phyloP scores from a whole-genome alignment of 2,113 vertebrate genomes.

The Pelodiscus sinensis region DNA sequence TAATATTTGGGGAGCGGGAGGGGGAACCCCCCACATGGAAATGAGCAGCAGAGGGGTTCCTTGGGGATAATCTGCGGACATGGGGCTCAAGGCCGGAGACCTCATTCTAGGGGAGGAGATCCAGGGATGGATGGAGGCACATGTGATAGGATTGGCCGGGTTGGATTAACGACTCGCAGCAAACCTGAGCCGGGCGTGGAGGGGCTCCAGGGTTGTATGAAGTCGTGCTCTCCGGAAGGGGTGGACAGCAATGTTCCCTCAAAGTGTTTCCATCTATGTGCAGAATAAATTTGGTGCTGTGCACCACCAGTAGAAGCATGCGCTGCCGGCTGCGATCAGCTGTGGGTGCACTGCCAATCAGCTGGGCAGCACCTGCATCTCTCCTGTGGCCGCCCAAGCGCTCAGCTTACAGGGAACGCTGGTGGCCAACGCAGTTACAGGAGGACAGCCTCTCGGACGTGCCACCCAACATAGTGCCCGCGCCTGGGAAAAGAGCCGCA shows the following conservation, averaged over 20 bases:
- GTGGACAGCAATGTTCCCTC: too few species aligned
- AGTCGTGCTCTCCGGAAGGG: not conserved
- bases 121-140: not conserved
- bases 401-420: too few species aligned
- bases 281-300: too few species aligned
- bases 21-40: not conserved
- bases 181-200: not conserved
- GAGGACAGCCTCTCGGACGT: not conserved
- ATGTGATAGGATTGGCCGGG: not conserved
- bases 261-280: too few species aligned
- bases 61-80: not conserved
- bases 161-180: not conserved
- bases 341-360: too few species aligned
- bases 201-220: not conserved
- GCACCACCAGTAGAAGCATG: too few species aligned
- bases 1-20: not conserved
- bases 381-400: too few species aligned
- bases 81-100: not conserved
- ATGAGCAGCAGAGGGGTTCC: not conserved
- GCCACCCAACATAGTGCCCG: not conserved
- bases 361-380: too few species aligned
- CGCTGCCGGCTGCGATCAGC: too few species aligned
- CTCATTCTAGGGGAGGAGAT: not conserved
- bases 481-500: not conserved
- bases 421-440: rapidly evolving